Evolutionary conservation across 2,888 invertebrate species (phyloP).

Genomic region (Diplazon laetatorius): DNA sequence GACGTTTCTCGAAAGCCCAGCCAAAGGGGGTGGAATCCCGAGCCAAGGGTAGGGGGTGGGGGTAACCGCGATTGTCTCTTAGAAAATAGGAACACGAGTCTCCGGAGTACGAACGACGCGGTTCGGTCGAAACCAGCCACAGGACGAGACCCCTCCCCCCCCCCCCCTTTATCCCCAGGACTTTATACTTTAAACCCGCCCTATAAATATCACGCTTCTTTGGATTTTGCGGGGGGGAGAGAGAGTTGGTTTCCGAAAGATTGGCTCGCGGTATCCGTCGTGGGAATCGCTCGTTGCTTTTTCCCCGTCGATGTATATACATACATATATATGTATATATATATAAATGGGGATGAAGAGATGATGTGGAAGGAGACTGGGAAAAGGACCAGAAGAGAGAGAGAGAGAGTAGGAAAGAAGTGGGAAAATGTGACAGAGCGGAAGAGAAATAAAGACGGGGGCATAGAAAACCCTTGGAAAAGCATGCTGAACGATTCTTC

Average conservation of each 20-base stretch:
- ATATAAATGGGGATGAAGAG: slow-evolving; percentile 62
- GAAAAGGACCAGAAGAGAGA: too few species aligned
- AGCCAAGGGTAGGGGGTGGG: slow-evolving; percentile 25
- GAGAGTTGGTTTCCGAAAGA: slow-evolving; percentile 82
- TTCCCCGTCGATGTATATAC: slow-evolving; percentile 65
- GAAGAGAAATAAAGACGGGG: slow-evolving; percentile 34
- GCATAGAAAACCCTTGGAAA: slow-evolving; percentile 62
- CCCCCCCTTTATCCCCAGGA: slow-evolving; percentile 70
- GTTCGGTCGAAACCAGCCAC: slow-evolving; percentile 57
- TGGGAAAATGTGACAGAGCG: not conserved
- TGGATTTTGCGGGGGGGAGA: too few species aligned
- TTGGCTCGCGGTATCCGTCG: slow-evolving; percentile 82
- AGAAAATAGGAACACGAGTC: slow-evolving; percentile 77
- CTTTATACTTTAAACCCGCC: slow-evolving; percentile 83
- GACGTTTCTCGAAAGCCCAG: slow-evolving; percentile 33
- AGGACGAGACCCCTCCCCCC: too few species aligned
- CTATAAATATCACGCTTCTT: slow-evolving; percentile 82
- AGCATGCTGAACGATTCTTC: slow-evolving; percentile 76
- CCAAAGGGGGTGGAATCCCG: slow-evolving; percentile 49
- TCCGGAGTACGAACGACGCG: slow-evolving; percentile 60
- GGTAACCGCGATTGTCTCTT: slow-evolving; percentile 69
- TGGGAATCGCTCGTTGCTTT: slow-evolving; percentile 78
- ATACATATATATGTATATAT: too few species aligned
- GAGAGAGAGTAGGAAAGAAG: slow-evolving; percentile 22
- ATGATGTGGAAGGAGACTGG: too few species aligned